A percentile compares a stretch with the other conserved stretches of the same genome.
These are phyloP conservation scores for Cylindroiulus punctatus DNA, from an alignment of 2,888 invertebrate genomes.

Conservation along the genomic window DNA sequence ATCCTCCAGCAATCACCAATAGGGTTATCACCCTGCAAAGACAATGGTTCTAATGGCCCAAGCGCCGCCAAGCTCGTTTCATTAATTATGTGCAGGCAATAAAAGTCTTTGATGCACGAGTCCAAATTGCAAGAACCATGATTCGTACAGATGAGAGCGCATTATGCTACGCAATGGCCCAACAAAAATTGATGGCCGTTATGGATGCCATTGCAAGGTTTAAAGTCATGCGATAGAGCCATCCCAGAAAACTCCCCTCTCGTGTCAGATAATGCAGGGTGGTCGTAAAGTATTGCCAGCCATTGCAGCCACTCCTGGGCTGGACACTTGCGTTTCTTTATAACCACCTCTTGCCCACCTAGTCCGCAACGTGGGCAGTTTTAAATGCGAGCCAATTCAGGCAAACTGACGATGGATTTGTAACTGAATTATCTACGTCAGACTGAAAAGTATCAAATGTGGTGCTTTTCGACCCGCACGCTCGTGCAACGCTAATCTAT, in stretches of 20 bases:
- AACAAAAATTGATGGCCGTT: constrained; percentile 43
- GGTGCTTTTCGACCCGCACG: constrained; percentile 23
- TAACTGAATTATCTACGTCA: constrained; percentile 44
- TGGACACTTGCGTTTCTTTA: neutral
- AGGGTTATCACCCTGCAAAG: constrained; percentile 7
- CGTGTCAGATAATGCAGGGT: neutral
- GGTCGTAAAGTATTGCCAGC: neutral
- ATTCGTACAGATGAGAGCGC: neutral
- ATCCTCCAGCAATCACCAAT: constrained; percentile 10
- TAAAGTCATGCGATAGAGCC: constrained; percentile 29
- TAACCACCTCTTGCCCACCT: neutral
- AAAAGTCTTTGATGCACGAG: constrained; percentile 39
- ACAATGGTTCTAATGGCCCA: neutral
- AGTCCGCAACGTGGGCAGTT: neutral
- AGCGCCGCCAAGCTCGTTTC: neutral
- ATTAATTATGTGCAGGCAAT: constrained; percentile 40
- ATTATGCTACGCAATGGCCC: constrained; percentile 40
- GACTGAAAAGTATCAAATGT: constrained; percentile 17
- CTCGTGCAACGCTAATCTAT: neutral
- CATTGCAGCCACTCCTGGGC: neutral
- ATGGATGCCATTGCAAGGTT: constrained; percentile 12
- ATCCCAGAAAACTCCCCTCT: constrained; percentile 13
- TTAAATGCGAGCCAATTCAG: neutral
- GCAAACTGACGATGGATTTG: neutral
- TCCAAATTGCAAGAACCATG: constrained; percentile 2